Conservation (phyloP, 2,113 vertebrate species). For the Megaceryle torquata region DNA sequence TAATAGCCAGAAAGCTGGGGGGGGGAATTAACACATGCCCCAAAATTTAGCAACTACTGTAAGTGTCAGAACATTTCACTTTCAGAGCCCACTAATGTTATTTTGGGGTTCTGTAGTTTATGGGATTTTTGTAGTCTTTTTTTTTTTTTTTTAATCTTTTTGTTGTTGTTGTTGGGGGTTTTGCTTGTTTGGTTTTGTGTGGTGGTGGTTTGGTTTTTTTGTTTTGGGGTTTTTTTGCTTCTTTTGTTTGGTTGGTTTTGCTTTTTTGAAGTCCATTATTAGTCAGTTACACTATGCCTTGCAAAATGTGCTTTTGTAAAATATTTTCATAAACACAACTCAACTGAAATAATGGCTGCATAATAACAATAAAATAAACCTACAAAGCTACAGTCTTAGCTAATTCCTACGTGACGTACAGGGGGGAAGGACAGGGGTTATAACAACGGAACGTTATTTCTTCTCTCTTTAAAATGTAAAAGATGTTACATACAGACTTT, state of each 20-base stretch:
- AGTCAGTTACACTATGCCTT: not conserved
- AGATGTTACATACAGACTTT: not conserved
- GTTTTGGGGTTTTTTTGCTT: too few relatives aligned
- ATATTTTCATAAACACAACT: not conserved
- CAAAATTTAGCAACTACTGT: not conserved
- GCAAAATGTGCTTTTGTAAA: not conserved
- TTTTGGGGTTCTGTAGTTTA: not conserved
- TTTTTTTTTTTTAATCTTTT: too few relatives aligned
- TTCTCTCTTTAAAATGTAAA: constrained; percentile 2
- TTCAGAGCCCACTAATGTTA: not conserved
- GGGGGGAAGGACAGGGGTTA: not conserved
- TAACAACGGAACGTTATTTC: not conserved
- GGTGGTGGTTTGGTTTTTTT: too few relatives aligned
- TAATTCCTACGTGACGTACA: not conserved
- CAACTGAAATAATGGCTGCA: not conserved
- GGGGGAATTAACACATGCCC: not conserved
- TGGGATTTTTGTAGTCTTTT: too few relatives aligned
- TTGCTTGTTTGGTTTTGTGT: not conserved
- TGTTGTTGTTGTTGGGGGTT: not conserved
- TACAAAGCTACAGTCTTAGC: not conserved
- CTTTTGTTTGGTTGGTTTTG: not conserved
- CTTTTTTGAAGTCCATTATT: not conserved
- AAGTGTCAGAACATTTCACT: not conserved
- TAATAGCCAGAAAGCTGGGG: not conserved
- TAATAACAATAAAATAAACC: not conserved